A percentile compares a stretch with the other conserved stretches of the same genome.
These are phyloP conservation scores for Pomacea canaliculata DNA, from an alignment of 2,888 invertebrate genomes.

Conservation along the genomic window DNA sequence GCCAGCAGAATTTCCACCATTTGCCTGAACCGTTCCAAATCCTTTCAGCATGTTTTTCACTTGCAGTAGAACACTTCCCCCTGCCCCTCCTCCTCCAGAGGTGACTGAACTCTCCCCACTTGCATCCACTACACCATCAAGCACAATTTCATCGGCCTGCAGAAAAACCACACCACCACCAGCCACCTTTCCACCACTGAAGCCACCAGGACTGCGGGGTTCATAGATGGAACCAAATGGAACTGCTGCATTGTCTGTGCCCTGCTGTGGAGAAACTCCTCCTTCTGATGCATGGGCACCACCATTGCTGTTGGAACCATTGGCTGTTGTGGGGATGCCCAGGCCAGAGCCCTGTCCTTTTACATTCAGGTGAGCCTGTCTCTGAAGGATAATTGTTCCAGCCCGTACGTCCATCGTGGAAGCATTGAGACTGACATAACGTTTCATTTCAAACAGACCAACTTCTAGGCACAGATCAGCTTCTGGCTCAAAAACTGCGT, in stretches of 20 bases:
- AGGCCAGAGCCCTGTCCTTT: slow-evolving; percentile 34
- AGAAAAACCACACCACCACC: slow-evolving; percentile 52
- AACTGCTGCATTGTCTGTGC: slow-evolving; percentile 32
- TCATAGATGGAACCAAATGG: slow-evolving; percentile 52
- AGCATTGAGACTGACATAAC: slow-evolving; percentile 45
- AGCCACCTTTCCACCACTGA: slow-evolving; percentile 42
- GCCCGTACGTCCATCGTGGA: slow-evolving; percentile 45
- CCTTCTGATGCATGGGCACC: slow-evolving; percentile 50
- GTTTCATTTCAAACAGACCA: slow-evolving; percentile 48
- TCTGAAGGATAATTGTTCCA: slow-evolving; percentile 44
- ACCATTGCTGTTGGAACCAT: slow-evolving; percentile 40
- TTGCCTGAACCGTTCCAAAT: slow-evolving; percentile 44
- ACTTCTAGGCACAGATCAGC: slow-evolving; percentile 41
- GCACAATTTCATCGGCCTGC: slow-evolving; percentile 37
- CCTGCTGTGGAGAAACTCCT: slow-evolving; percentile 41
- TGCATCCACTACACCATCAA: slow-evolving; percentile 52
- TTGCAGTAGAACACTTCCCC: slow-evolving; percentile 51
- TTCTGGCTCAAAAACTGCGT: slow-evolving; percentile 42
- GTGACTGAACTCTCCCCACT: slow-evolving; percentile 38
- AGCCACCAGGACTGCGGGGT: slow-evolving; percentile 40
- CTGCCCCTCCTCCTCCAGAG: slow-evolving; percentile 53
- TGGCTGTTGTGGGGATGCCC: slow-evolving; percentile 33
- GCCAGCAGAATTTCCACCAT: slow-evolving; percentile 44
- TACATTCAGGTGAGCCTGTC: slow-evolving; percentile 48
- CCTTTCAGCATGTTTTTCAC: slow-evolving; percentile 42